A percentile compares a stretch with the other conserved stretches of the same genome.
Evolutionary conservation across 37 sponge, comb jelly and placozoan genomes (phyloP).

Genomic region (Ephydatia muelleri): DNA sequence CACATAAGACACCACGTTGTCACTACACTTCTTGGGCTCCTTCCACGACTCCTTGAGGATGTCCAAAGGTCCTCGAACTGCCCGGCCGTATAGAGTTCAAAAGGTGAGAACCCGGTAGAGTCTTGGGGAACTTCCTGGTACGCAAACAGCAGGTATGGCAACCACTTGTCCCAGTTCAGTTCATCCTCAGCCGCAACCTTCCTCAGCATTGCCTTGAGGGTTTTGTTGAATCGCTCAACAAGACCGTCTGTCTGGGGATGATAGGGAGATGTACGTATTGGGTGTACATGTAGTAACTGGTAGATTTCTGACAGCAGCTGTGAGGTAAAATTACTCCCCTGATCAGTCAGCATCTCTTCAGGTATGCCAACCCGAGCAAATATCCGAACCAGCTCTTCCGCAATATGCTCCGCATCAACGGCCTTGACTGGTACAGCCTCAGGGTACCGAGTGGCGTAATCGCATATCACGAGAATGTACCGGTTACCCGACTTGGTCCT

Average conservation of each 20-base stretch:
- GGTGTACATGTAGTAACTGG: slow-evolving; percentile 20
- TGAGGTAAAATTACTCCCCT: slow-evolving; percentile 31
- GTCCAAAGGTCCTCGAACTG: slow-evolving; percentile 38
- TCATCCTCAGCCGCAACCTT: background rate
- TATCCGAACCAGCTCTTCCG: slow-evolving; percentile 27
- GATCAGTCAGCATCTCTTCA: slow-evolving; percentile 28
- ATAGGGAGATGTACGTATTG: slow-evolving; percentile 37
- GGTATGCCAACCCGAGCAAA: slow-evolving; percentile 36
- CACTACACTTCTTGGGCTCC: too few species aligned
- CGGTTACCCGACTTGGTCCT: slow-evolving; percentile 12
- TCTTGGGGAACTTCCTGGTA: slow-evolving; percentile 43
- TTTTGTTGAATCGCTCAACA: slow-evolving; percentile 42
- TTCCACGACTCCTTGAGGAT: slow-evolving; percentile 34
- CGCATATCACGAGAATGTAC: slow-evolving; percentile 17
- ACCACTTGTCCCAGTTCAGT: slow-evolving; percentile 22
- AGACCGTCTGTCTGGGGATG: slow-evolving; percentile 54
- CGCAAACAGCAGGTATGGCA: slow-evolving; percentile 34
- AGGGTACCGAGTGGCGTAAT: slow-evolving; percentile 47
- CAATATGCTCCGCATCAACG: slow-evolving; percentile 23
- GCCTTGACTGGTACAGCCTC: slow-evolving; percentile 39
- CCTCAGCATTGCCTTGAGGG: slow-evolving; percentile 33
- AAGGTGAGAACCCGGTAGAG: slow-evolving; percentile 42
- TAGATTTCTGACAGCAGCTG: slow-evolving; percentile 32
- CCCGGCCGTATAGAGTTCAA: slow-evolving; percentile 30
- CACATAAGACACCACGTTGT: too few species aligned